Base-by-base conservation (phyloP, 2,113 vertebrate genomes). In the Cryptoleucopteryx plumbea region DNA sequence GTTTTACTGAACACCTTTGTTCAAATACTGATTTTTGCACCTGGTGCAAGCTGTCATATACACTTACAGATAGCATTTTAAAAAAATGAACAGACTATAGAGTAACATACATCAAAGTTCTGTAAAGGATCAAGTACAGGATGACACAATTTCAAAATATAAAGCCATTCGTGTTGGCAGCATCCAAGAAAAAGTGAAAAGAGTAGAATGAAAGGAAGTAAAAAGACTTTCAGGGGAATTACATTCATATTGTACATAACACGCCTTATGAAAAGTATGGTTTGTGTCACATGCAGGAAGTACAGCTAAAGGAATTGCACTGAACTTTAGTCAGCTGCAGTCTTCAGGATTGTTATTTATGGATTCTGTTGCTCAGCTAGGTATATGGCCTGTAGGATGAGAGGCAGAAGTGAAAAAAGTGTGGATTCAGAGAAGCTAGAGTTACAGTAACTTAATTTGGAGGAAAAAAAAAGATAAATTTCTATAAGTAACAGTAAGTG, bases 381-480 rank as follows among this genome's bases (percentile, higher is more conserved):
- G 7, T 80, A 4, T 47, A 45, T 7, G 4, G 7, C 4, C 29
- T 62, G 6, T 74, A 14, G 4, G 13, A 62, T 2, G 1, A 88
- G 22, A 88, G 15, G 18, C 7, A 86, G 31, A 79, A 34, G 7
- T 71, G 27, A 59, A 47, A 86, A 56, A 52, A 58, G 1, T 38
- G 15, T 53, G 23, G 56, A 82, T 79, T 74, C 25, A 66, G 6
- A 67, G 29, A 56, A 84, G 16, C 11, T 27, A 40, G 34, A 36
- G 3, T 18, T 81, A 70, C 6, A 48, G 20, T 38, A 84, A 31
- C 5, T 52, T 67, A 42, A 67, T 90, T 63, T 59, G 29, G 47
- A 43, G 2, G 3, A 0, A 25, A 36, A 16, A 6, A 31, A 63
- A 13, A 29, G 5, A 36, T 3, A n/a, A 14, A 45, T 42, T 40